phyloP scores from a whole-genome alignment of 2,113 vertebrate species.

The Coptodon bakossiorum region DNA sequence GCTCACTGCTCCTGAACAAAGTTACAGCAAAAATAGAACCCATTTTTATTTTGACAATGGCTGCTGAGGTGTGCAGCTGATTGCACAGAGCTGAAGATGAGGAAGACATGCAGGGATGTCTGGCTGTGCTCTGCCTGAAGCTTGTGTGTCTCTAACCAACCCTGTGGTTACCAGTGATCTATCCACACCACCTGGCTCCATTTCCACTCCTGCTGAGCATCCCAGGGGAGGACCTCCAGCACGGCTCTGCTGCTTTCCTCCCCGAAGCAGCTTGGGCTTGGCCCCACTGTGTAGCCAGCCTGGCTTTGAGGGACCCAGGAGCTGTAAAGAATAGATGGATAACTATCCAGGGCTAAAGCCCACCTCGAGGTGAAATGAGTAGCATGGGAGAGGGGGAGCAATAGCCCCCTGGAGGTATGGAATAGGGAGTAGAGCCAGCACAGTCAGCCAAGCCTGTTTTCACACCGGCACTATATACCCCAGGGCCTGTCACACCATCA shows the following conservation, averaged over 20 bases:
- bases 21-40: constrained; percentile 29
- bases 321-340: constrained; percentile 41
- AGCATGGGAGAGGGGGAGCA: constrained; percentile 1
- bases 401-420: constrained; percentile 35
- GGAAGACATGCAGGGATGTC: neutral
- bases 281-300: constrained; percentile 10
- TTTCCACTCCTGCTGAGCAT: constrained; percentile 24
- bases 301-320: constrained; percentile 13
- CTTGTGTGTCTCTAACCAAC: neutral
- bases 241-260: constrained; percentile 8
- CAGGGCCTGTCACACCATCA: constrained; percentile 26
- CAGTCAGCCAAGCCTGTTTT: constrained; percentile 56
- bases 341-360: constrained; percentile 55
- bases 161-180: constrained; percentile 46
- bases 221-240: constrained; percentile 26
- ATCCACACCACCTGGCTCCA: constrained; percentile 46
- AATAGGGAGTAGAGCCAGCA: constrained; percentile 21
- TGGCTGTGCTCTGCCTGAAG: constrained; percentile 20
- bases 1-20: constrained; percentile 49
- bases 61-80: constrained; percentile 38
- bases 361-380: constrained; percentile 54
- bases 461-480: constrained; percentile 26
- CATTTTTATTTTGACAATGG: constrained; percentile 38
- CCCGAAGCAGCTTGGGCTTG: constrained; percentile 2
- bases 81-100: constrained; percentile 6